These are phyloP conservation scores for Platalea minor DNA, from an alignment of 2,797 vertebrate species.

Conservation along the genomic window DNA sequence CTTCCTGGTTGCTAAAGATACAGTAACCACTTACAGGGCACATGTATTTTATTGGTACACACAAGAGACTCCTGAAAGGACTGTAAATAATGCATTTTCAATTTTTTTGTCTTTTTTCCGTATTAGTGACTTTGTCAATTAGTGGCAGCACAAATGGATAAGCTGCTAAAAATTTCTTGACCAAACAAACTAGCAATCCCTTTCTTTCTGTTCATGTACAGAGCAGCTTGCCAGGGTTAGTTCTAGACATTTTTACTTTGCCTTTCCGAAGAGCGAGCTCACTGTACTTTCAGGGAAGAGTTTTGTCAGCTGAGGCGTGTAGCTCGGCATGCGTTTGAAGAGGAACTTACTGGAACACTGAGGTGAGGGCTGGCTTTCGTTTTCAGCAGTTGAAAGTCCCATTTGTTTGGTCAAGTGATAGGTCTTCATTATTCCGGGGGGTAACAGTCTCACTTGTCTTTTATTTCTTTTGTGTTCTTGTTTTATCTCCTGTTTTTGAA, in stretches of 20 bases:
- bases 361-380: neutral
- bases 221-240: neutral
- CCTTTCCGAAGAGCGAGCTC: neutral
- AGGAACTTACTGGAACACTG: neutral
- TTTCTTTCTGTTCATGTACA: neutral
- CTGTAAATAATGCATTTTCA: neutral
- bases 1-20: neutral
- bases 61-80: neutral
- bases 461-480: neutral
- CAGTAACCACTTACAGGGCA: rapidly evolving
- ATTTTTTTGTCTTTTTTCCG: neutral
- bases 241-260: neutral
- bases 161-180: neutral
- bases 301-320: neutral
- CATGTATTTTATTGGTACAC: neutral
- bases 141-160: neutral
- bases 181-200: neutral
- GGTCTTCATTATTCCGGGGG: neutral
- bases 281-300: neutral
- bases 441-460: neutral
- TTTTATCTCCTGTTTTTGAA: neutral
- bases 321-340: neutral
- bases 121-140: neutral
- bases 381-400: neutral
- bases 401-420: neutral